Percentiles rank a stretch among this genome's conserved stretches.
These are phyloP conservation scores for Danio tinwini DNA, from an alignment of 2,797 vertebrate species.

Conservation along the genomic window DNA sequence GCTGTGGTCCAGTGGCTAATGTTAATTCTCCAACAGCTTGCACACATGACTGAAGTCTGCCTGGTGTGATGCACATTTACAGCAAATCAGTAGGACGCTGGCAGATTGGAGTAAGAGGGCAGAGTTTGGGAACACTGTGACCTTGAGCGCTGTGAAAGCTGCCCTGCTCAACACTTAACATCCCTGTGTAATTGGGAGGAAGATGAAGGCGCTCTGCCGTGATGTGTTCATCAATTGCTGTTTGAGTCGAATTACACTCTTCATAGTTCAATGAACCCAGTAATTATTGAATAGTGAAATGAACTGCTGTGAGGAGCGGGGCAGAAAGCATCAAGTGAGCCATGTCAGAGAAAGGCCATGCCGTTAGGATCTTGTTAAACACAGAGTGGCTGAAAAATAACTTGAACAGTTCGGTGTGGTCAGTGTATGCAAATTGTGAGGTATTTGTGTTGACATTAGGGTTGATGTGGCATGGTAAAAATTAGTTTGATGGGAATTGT, in stretches of 20 bases:
- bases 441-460: background rate
- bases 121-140: constrained; percentile 21
- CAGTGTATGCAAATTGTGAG: background rate
- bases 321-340: background rate
- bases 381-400: background rate
- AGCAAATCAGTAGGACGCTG: constrained; percentile 16
- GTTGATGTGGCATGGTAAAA: background rate
- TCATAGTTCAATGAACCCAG: constrained; percentile 42
- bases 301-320: constrained; percentile 17
- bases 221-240: constrained; percentile 44
- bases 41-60: constrained; percentile 13
- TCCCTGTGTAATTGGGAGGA: constrained; percentile 45
- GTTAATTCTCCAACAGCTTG: background rate
- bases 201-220: constrained; percentile 21
- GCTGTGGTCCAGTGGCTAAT: background rate
- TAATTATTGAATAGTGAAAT: constrained; percentile 31
- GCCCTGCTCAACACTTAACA: background rate
- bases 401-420: background rate
- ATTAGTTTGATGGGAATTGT: background rate
- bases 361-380: background rate
- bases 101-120: constrained; percentile 20
- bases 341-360: background rate
- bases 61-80: constrained; percentile 17
- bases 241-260: constrained; percentile 42
- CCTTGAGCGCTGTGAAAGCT: constrained; percentile 11